These are phyloP conservation scores for Hozukius guyotensis DNA, from an alignment of 2,797 vertebrate genomes.

Conservation along the genomic window DNA sequence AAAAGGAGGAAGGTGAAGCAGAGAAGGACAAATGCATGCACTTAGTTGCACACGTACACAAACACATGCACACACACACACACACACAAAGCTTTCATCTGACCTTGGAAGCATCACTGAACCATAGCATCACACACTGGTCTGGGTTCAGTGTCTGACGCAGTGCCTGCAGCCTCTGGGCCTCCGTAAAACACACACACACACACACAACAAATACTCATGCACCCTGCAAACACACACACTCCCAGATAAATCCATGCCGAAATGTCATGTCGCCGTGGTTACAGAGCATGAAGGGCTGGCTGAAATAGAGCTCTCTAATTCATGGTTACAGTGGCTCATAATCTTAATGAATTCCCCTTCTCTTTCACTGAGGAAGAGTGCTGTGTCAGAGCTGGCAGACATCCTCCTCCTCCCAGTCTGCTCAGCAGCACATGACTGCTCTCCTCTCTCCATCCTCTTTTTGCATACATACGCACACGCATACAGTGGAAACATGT, in stretches of 20 bases:
- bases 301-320: constrained; percentile 24
- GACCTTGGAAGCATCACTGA: constrained; percentile 65
- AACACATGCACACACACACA: not conserved
- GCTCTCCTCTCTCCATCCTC: constrained; percentile 17
- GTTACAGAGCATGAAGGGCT: constrained; percentile 32
- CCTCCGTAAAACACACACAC: constrained; percentile 18
- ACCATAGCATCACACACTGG: constrained; percentile 39
- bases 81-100: constrained; percentile 12
- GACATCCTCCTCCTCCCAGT: constrained; percentile 51
- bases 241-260: constrained; percentile 14
- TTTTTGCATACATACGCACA: constrained; percentile 9
- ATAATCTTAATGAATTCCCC: constrained; percentile 36
- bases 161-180: constrained; percentile 53
- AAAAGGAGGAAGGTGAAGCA: constrained; percentile 14
- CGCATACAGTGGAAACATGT: not conserved
- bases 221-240: not conserved
- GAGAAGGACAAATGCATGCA: constrained; percentile 1
- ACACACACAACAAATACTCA: not conserved
- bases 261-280: constrained; percentile 24
- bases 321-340: constrained; percentile 15
- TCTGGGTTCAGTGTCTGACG: constrained; percentile 65
- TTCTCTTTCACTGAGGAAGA: constrained; percentile 42
- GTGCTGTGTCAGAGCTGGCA: constrained; percentile 73
- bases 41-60: not conserved
- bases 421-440: constrained; percentile 26